Evolutionary conservation across 1,140 invertebrate species (phyloP), one percentile per base, ranked within the genome.

Genomic region (Pentalonia nigronervosa): DNA sequence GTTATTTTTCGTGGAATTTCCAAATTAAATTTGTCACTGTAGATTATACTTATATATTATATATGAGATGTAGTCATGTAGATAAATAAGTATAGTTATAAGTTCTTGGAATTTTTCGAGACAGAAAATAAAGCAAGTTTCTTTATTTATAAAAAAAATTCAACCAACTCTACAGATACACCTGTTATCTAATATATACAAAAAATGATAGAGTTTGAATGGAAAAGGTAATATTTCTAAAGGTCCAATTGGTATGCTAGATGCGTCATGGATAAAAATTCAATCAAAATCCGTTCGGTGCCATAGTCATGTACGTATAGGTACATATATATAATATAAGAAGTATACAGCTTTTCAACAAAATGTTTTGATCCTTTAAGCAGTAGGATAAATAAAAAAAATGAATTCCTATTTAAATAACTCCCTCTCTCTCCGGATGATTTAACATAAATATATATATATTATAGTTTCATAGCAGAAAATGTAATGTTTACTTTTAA

Each of bases 201-300:
- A 34, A 48, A 88, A 88, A 50, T 56, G 34, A 56, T 86, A 48
- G n/a, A 90, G 23, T 90, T 36, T 34, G 21, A 20, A 67, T 14
- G 21, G 7, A 90, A 90, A 90, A 45, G 1, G 36, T 90, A 90
- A 11, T 2, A 34, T 67, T 67, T 90, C 89, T 90, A 90, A 90
- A 90, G 41, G 56, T 90, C 89, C 89, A 60, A 90, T 90, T 90
- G 89, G 36, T 90, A 90, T 90, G 53, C 89, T 90, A 67, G 53
- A 67, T 67, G 36, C 36, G 23, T 90, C 14, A 11, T 48, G 36
- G 53, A 67, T 89, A 90, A 90, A 90, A 90, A 90, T 90, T 90
- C 89, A 90, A 90, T 90, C 89, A 90, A 67, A 90, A 90, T 90
- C 89, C 25, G 56, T 90, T 60, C 36, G 53, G 30, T 45, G 23